Percentiles rank a stretch among this genome's conserved stretches.
Evolutionary conservation across 2,113 vertebrate species (phyloP).

Genomic region (Alaudala cheleensis): DNA sequence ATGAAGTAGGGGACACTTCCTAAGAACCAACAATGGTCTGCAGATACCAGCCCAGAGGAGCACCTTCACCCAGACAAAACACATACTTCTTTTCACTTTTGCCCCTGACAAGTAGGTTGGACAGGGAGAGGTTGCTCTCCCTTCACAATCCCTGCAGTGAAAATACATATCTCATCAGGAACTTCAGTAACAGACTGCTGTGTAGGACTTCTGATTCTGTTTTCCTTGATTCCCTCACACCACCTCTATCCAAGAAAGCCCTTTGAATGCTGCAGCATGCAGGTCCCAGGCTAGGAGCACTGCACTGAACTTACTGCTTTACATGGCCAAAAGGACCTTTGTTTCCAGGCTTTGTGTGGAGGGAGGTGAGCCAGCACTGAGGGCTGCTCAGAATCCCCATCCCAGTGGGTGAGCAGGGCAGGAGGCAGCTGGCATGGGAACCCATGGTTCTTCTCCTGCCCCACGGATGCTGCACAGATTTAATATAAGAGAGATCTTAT

Average conservation of each 20-base stretch:
- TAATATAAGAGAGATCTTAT: neutral
- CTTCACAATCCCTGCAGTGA: neutral
- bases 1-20: neutral
- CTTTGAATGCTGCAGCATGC: neutral
- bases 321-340: neutral
- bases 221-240: neutral
- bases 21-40: neutral
- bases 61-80: neutral
- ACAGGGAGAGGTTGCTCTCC: neutral
- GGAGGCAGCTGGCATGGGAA: neutral
- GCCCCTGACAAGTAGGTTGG: neutral
- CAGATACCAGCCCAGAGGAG: neutral
- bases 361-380: neutral
- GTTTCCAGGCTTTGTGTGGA: neutral
- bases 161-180: neutral
- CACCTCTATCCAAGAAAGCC: neutral
- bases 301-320: neutral
- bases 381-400: neutral
- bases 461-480: neutral
- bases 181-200: neutral
- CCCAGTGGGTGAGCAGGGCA: neutral
- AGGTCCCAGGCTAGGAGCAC: neutral
- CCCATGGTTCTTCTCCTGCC: rapidly evolving
- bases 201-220: neutral
- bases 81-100: neutral